These are phyloP conservation scores for Halictus quadricinctus DNA, from an alignment of 2,888 invertebrate species.

Conservation along the genomic window DNA sequence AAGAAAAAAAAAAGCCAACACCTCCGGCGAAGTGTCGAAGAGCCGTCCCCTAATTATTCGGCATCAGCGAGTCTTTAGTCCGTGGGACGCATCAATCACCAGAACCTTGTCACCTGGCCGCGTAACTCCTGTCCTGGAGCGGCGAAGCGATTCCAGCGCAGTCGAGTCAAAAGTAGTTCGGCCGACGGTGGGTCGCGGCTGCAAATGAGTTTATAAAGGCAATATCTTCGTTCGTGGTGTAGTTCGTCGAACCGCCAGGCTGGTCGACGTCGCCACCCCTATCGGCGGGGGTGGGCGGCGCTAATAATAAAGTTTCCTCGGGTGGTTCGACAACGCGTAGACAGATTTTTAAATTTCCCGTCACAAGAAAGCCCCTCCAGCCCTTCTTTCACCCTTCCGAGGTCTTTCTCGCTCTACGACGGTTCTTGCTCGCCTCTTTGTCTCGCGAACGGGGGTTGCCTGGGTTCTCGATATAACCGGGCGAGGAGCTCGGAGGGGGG, in stretches of 20 bases:
- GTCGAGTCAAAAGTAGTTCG: slow-evolving; percentile 63
- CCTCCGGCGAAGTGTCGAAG: slow-evolving; percentile 76
- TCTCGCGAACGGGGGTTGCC: slow-evolving; percentile 43
- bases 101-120: slow-evolving; percentile 69
- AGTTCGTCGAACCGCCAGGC: slow-evolving; percentile 71
- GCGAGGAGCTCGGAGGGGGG: slow-evolving; percentile 13
- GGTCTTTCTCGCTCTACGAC: slow-evolving; percentile 19
- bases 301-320: slow-evolving; percentile 82
- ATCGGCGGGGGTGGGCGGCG: slow-evolving; percentile 50
- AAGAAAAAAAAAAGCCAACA: slow-evolving; percentile 68
- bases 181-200: slow-evolving; percentile 72
- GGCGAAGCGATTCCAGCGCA: neutral
- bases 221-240: slow-evolving; percentile 77
- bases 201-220: slow-evolving; percentile 82
- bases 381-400: slow-evolving; percentile 36
- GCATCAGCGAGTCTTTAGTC: slow-evolving; percentile 77
- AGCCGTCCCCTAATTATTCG: slow-evolving; percentile 78
- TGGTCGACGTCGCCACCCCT: slow-evolving; percentile 44
- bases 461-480: slow-evolving; percentile 68
- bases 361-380: slow-evolving; percentile 78
- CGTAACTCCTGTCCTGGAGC: slow-evolving; percentile 62
- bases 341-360: slow-evolving; percentile 83
- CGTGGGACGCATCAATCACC: slow-evolving; percentile 77
- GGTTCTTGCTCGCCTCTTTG: slow-evolving; percentile 18
- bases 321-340: slow-evolving; percentile 82